These are phyloP conservation scores for Trachops cirrhosus DNA, from an alignment of 2,797 vertebrate genomes.

Conservation along the genomic window DNA sequence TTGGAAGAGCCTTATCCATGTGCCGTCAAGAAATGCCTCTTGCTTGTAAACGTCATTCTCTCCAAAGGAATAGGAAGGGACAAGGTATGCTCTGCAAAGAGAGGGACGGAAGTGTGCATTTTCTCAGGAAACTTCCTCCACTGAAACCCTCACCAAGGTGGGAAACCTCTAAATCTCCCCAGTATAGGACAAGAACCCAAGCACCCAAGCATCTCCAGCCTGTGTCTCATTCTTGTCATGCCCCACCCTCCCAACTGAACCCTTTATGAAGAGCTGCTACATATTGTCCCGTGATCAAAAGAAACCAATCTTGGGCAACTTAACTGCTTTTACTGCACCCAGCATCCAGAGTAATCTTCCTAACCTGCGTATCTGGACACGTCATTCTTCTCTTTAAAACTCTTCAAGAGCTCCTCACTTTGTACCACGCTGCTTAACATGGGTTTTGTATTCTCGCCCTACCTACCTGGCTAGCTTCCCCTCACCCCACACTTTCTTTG, in stretches of 20 bases:
- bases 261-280: background rate
- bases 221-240: background rate
- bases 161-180: background rate
- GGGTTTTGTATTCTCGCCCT: background rate
- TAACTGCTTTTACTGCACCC: background rate
- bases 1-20: conserved; percentile 79
- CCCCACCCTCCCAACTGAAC: background rate
- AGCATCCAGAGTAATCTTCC: background rate
- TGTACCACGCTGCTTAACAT: background rate
- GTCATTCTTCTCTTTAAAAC: background rate
- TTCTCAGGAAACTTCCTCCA: background rate
- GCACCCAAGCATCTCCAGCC: background rate
- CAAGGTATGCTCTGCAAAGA: conserved; percentile 80
- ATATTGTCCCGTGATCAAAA: background rate
- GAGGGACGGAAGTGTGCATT: conserved; percentile 8
- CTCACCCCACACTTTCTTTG: background rate
- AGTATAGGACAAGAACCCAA: background rate
- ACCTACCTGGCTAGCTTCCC: background rate
- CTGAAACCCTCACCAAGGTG: background rate
- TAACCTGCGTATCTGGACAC: background rate
- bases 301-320: background rate
- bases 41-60: conserved; percentile 83
- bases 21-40: conserved; percentile 79
- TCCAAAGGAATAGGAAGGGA: conserved; percentile 84
- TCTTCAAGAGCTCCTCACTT: background rate